phyloP scores from a whole-genome alignment of 2,888 invertebrate species.

The Agrotis exclamationis region DNA sequence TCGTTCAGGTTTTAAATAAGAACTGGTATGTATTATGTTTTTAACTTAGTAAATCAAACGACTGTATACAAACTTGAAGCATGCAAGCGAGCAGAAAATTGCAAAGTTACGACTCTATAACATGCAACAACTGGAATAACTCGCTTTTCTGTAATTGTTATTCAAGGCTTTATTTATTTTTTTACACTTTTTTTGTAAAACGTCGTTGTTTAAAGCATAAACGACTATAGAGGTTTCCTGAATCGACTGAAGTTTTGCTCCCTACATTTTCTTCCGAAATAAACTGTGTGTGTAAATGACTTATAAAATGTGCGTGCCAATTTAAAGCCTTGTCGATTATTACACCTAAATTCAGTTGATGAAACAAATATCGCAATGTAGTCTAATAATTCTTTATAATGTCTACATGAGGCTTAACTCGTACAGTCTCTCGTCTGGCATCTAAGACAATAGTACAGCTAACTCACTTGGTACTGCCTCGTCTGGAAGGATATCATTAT shows the following conservation, averaged over 20 bases:
- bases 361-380: too few species aligned
- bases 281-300: too few species aligned
- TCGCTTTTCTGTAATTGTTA: slow-evolving; percentile 3
- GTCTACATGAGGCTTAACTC: slow-evolving; percentile 1
- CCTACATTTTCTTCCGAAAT: not conserved
- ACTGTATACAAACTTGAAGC: slow-evolving; percentile 27
- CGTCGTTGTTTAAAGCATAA: not conserved
- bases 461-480: not conserved
- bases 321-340: too few species aligned
- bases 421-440: slow-evolving; percentile 4
- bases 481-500: not conserved
- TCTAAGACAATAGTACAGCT: not conserved
- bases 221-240: slow-evolving; percentile 11
- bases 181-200: not conserved
- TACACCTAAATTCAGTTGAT: too few species aligned
- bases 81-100: slow-evolving; percentile 45
- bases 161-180: slow-evolving; percentile 10
- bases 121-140: slow-evolving; percentile 42
- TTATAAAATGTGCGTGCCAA: too few species aligned
- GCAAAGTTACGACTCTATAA: slow-evolving; percentile 17
- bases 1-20: slow-evolving; percentile 8
- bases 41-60: slow-evolving; percentile 4
- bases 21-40: slow-evolving; percentile 14
- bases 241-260: slow-evolving; percentile 10
- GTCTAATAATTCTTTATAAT: too few species aligned